These are phyloP conservation scores for Typhlichthys eigenmanni DNA, from an alignment of 2,797 vertebrate genomes.

Conservation along the genomic window DNA sequence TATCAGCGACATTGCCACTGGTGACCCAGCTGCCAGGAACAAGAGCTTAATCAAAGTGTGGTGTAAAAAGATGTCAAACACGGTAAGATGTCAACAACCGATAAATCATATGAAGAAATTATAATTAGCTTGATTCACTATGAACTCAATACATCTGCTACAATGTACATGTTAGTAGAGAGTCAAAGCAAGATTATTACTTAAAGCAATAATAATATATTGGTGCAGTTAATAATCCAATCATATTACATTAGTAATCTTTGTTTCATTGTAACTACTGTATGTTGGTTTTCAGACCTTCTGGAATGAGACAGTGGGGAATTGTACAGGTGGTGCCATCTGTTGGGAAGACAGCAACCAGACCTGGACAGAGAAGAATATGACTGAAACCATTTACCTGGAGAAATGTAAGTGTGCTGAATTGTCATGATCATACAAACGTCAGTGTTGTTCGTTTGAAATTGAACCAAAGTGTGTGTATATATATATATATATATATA, in stretches of 20 bases:
- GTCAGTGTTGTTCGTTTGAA: constrained; percentile 34
- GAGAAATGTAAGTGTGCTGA: constrained; percentile 82
- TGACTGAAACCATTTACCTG: constrained; percentile 65
- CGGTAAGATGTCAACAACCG: constrained; percentile 72
- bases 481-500: too few species aligned
- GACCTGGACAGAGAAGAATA: constrained; percentile 80
- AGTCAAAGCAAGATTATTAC: too few species aligned
- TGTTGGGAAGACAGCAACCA: constrained; percentile 79
- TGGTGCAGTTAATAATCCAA: neutral
- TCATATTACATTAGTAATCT: neutral
- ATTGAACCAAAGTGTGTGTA: too few species aligned
- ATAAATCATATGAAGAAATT: constrained; percentile 22
- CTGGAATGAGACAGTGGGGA: constrained; percentile 79
- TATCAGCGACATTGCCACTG: constrained; percentile 85
- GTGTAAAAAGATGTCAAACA: constrained; percentile 79
- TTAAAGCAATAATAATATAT: too few species aligned
- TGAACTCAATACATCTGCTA: neutral
- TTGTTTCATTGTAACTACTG: constrained; percentile 2
- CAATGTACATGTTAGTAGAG: too few species aligned
- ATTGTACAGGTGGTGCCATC: constrained; percentile 69
- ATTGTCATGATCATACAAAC: neutral
- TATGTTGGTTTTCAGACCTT: constrained; percentile 57
- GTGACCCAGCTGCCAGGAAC: constrained; percentile 79
- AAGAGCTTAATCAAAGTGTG: constrained; percentile 89
- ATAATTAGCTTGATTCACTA: constrained; percentile 9